Evolutionary conservation across 2,888 invertebrate genomes (phyloP), one percentile per base, ranked within the genome.

Genomic region (Miltochrista miniata): DNA sequence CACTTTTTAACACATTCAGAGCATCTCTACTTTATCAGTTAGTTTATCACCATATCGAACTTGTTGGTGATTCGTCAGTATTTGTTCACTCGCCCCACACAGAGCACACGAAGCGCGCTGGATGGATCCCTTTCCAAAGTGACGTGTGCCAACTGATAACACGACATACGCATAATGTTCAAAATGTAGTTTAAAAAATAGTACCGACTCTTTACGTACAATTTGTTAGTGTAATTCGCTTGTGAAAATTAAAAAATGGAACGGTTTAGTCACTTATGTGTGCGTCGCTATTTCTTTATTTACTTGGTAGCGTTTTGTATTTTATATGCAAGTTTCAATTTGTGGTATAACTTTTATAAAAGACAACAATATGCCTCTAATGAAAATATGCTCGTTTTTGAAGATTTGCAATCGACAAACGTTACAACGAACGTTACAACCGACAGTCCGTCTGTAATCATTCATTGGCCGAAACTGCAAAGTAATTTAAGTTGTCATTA

Each of bases 401-500:
- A n/a, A 18, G 11, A 18, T n/a, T 10, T 11, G 11, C 24, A 15
- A 37, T 14, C 1, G 11, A 10, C n/a, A 12, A 24, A 24, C 18
- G 18, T 24, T 24, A 18, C 12, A 9, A 29, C 18, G 11, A 34
- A n/a, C n/a, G n/a, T n/a, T n/a, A n/a, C n/a, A n/a, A n/a, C n/a
- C n/a, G n/a, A 18, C 0, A 35, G 12, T 12, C 0, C 7, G 0
- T 13, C 35, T 24, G 35, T n/a, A 7, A 44, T 44, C 7, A 44
- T 44, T 13, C 18, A 44, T 13, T 44, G 44, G 44, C 11, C 1
- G 5, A 35, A 44, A 29, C 24, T 44, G 35, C 2, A 35, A 24
- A 5, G n/a, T 2, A 18, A 35, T 45, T 37, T 40, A 8, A 13
- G 18, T 36, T 48, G 47, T 15, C 30, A 48, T 48, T 41, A 48